phyloP scores from a whole-genome alignment of 2,113 vertebrate genomes.

The Lepus europaeus region DNA sequence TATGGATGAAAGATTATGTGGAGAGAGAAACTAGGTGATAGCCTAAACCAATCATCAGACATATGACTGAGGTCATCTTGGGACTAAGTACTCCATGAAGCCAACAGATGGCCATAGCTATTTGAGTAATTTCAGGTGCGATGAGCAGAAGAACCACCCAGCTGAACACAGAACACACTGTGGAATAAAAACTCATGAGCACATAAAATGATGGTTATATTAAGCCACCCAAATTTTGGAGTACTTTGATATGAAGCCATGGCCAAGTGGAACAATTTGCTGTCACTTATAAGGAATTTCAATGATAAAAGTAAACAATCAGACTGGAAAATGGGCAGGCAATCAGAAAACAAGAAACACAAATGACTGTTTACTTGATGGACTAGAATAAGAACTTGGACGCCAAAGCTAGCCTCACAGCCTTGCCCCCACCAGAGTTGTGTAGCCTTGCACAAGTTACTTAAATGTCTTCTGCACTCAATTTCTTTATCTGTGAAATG shows the following conservation, averaged over 20 bases:
- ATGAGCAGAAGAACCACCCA: not conserved
- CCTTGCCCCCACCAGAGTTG: not conserved
- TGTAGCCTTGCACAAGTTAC: not conserved
- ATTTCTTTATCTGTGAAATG: not conserved
- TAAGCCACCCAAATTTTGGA: not conserved
- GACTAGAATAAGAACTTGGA: not conserved
- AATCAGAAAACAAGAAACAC: constrained; percentile 39
- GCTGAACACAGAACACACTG: not conserved
- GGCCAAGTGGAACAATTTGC: not conserved
- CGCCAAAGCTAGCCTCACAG: not conserved
- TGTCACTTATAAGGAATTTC: constrained; percentile 17
- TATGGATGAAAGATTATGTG: not conserved
- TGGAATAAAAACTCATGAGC: not conserved
- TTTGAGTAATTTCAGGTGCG: not conserved
- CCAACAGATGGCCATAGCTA: not conserved
- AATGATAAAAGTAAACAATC: not conserved
- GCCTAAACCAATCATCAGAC: not conserved
- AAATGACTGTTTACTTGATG: not conserved
- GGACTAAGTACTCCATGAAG: not conserved
- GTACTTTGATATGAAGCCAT: not conserved
- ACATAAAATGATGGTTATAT: not conserved
- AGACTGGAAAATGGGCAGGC: not conserved
- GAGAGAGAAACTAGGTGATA: not conserved
- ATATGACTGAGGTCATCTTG: not conserved
- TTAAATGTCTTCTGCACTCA: not conserved